A percentile compares a stretch with the other conserved stretches of the same genome.
phyloP scores from a whole-genome alignment of 92 coral and sea anemone genomes.

The Bergia puertoricense region DNA sequence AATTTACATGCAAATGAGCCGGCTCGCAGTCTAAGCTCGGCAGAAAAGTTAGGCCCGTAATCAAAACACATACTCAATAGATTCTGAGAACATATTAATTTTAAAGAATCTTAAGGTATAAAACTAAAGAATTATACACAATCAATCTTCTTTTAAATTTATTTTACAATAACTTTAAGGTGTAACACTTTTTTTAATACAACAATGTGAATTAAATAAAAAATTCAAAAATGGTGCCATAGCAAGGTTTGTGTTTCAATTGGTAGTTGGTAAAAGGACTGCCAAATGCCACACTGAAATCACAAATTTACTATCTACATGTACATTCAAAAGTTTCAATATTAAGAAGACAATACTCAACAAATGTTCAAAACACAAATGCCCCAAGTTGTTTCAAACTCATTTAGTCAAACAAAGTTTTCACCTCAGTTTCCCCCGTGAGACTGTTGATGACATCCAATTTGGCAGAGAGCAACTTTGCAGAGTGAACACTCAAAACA shows the following conservation, averaged over 20 bases:
- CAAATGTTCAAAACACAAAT: slow-evolving; percentile 5
- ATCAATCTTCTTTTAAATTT: not conserved
- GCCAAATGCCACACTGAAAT: slow-evolving; percentile 1
- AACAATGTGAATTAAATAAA: not conserved
- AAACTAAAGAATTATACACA: slow-evolving; percentile 12
- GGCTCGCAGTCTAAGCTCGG: not conserved
- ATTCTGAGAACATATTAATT: not conserved
- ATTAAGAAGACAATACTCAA: slow-evolving; percentile 1
- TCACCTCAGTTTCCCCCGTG: slow-evolving; percentile 12
- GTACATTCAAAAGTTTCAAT: not conserved
- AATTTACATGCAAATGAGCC: too few relatives aligned
- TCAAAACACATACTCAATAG: slow-evolving; percentile 24
- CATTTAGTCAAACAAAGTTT: not conserved
- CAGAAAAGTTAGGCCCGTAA: not conserved
- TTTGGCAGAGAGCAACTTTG: slow-evolving; percentile 4
- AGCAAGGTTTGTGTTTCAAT: not conserved
- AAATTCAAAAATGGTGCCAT: slow-evolving; percentile 9
- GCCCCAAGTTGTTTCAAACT: not conserved
- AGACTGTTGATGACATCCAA: slow-evolving; percentile 1
- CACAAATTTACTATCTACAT: not conserved
- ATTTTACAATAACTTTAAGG: not conserved
- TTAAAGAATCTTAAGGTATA: not conserved
- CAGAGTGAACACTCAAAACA: slow-evolving; percentile 5
- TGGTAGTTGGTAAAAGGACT: not conserved
- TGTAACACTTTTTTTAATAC: not conserved